phyloP scores from a whole-genome alignment of 1,140 invertebrate species.

The Pseudomyrmex sp. region DNA sequence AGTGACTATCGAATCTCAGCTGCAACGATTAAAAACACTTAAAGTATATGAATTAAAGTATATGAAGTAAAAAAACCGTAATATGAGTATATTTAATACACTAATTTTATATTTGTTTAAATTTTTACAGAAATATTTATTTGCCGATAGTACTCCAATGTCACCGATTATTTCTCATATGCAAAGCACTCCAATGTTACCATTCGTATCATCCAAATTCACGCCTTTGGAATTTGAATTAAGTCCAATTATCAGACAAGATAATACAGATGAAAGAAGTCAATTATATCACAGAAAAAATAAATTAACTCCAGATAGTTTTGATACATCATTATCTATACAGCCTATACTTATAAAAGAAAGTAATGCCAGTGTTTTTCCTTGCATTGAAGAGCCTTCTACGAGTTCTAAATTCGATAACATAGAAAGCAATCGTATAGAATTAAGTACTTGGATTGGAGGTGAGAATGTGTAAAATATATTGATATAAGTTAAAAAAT shows the following conservation, averaged over 20 bases:
- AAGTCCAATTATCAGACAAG: constrained; percentile 82
- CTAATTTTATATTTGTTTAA: constrained; percentile 8
- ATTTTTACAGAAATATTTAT: constrained; percentile 81
- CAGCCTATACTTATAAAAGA: constrained; percentile 22
- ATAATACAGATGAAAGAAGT: constrained; percentile 67
- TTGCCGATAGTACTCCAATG: constrained; percentile 72
- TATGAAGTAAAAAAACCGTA: not conserved
- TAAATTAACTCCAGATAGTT: constrained; percentile 50
- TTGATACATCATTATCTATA: constrained; percentile 47
- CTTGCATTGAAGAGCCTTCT: constrained; percentile 51
- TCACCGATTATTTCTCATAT: constrained; percentile 76
- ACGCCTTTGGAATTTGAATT: constrained; percentile 82
- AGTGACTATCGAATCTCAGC: constrained; percentile 83
- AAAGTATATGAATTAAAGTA: constrained; percentile 76
- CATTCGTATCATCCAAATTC: constrained; percentile 76
- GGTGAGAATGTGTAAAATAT: constrained; percentile 68
- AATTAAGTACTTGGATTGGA: constrained; percentile 84
- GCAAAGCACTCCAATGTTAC: constrained; percentile 83
- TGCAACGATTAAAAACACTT: constrained; percentile 84
- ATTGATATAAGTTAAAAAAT: not conserved
- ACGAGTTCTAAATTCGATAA: constrained; percentile 66
- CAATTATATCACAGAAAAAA: constrained; percentile 46
- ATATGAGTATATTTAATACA: not conserved
- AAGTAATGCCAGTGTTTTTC: constrained; percentile 47
- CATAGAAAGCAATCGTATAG: constrained; percentile 74